Percentiles rank a stretch among this genome's conserved stretches.
Conservation (phyloP, 2,113 vertebrate species). For the Galbula dea region DNA sequence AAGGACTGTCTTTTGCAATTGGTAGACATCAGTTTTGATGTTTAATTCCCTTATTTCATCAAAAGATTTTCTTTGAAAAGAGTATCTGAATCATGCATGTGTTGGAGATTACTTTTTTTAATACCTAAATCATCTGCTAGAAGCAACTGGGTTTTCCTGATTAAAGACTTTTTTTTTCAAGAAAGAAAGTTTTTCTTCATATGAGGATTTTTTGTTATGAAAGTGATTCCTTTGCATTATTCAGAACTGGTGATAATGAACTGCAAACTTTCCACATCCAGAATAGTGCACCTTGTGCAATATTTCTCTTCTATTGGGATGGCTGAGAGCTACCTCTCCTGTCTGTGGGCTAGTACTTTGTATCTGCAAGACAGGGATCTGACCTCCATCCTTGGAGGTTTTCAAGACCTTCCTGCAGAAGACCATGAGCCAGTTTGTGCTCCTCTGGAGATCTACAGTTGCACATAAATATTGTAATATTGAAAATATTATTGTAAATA, state of each 20-base stretch:
- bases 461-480: neutral
- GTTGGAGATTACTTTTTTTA: neutral
- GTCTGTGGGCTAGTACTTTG: too few species aligned
- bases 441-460: neutral
- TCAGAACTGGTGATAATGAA: neutral
- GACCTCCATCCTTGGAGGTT: too few species aligned
- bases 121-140: neutral
- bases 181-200: neutral
- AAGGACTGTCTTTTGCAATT: neutral
- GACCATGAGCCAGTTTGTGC: neutral
- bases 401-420: too few species aligned
- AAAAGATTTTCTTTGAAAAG: neutral
- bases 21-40: neutral
- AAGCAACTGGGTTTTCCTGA: neutral
- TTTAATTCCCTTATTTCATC: slow-evolving; percentile 33
- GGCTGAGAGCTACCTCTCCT: too few species aligned
- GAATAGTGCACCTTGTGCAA: neutral
- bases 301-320: neutral
- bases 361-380: too few species aligned
- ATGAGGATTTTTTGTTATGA: neutral
- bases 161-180: neutral
- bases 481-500: too few species aligned
- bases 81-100: neutral
- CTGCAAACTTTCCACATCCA: neutral
- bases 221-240: neutral